These are phyloP conservation scores for Acyrthosiphon pisum DNA, from an alignment of 1,140 invertebrate species.

Conservation along the genomic window DNA sequence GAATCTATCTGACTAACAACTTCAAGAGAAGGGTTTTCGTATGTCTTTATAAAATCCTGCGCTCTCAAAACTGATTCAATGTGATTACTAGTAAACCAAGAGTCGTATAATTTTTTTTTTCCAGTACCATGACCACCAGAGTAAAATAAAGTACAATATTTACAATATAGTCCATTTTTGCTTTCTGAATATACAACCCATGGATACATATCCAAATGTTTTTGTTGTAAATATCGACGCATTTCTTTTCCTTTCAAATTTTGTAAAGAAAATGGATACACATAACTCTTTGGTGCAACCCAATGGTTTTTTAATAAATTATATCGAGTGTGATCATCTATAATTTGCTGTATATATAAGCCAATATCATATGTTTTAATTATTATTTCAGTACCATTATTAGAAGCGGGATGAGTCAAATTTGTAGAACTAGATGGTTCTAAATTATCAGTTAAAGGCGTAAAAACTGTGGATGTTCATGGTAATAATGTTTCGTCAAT, in stretches of 20 bases:
- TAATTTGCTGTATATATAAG: background rate
- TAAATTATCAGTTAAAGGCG: background rate
- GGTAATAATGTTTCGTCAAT: slow-evolving; percentile 15
- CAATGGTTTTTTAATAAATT: slow-evolving; percentile 46
- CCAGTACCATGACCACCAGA: slow-evolving; percentile 48
- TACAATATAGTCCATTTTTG: slow-evolving; percentile 59
- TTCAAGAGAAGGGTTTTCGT: slow-evolving; percentile 49
- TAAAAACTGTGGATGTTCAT: background rate
- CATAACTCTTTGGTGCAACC: slow-evolving; percentile 43
- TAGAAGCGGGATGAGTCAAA: background rate
- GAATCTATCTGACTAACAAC: slow-evolving; percentile 56
- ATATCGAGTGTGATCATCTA: slow-evolving; percentile 18
- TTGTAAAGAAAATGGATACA: slow-evolving; percentile 41
- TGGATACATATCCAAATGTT: slow-evolving; percentile 58
- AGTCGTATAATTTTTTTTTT: slow-evolving; percentile 57
- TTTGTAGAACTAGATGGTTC: background rate
- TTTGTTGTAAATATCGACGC: slow-evolving; percentile 25
- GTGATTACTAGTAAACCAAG: slow-evolving; percentile 59
- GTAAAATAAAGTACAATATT: slow-evolving; percentile 60
- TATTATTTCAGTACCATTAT: background rate
- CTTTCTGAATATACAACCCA: slow-evolving; percentile 60
- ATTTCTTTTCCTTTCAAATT: slow-evolving; percentile 39
- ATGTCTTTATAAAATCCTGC: slow-evolving; percentile 59
- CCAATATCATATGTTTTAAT: slow-evolving; percentile 8
- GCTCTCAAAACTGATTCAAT: slow-evolving; percentile 58